phyloP scores from a whole-genome alignment of 2,113 vertebrate species.

The Lepisosteus osseus region DNA sequence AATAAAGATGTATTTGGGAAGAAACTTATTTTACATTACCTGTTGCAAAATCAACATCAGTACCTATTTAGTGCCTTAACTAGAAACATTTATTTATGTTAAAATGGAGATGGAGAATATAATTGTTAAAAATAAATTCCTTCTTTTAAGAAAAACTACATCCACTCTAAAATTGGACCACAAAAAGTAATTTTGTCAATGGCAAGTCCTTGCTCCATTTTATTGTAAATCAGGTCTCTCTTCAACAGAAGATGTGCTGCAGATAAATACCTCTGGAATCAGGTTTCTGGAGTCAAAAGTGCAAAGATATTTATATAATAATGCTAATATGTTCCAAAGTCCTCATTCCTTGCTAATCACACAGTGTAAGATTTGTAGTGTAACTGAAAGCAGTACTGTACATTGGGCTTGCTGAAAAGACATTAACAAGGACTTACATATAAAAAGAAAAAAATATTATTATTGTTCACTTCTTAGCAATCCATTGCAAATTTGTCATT shows the following conservation, averaged over 20 bases:
- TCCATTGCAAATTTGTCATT: too few relatives aligned
- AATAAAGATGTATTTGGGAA: too few relatives aligned
- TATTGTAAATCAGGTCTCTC: conserved; percentile 66
- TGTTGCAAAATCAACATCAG: too few relatives aligned
- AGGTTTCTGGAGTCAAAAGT: conserved; percentile 73
- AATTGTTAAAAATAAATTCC: too few relatives aligned
- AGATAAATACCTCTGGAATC: conserved; percentile 62
- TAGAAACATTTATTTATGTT: too few relatives aligned
- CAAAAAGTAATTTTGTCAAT: too few relatives aligned
- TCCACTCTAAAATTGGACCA: too few relatives aligned
- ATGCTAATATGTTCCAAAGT: conserved; percentile 61
- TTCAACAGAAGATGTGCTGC: conserved; percentile 44
- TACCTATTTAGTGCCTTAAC: too few relatives aligned
- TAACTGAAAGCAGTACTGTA: conserved; percentile 58
- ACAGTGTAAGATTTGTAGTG: conserved; percentile 40
- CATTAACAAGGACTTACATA: conserved; percentile 45
- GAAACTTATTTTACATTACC: too few relatives aligned
- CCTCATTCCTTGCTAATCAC: conserved; percentile 47
- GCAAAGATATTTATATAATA: conserved; percentile 72
- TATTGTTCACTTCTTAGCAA: too few relatives aligned
- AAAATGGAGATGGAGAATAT: too few relatives aligned
- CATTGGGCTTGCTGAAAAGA: conserved; percentile 51
- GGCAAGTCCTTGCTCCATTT: conserved; percentile 40
- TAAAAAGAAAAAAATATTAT: background rate
- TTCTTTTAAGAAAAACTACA: too few relatives aligned